These are phyloP conservation scores for Tetranychus piercei DNA, from an alignment of 2,888 invertebrate genomes.

Conservation along the genomic window DNA sequence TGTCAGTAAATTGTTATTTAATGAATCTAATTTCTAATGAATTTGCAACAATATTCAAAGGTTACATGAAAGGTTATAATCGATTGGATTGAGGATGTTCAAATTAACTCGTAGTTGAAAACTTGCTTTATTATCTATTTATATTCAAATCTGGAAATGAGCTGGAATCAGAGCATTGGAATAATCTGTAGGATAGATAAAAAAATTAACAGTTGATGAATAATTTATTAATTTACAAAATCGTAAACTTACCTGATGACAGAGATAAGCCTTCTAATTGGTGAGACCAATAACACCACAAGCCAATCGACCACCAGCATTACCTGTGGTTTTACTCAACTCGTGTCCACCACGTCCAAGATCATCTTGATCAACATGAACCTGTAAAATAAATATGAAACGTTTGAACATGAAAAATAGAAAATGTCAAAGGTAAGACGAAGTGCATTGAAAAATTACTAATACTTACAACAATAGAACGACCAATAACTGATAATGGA, in stretches of 20 bases:
- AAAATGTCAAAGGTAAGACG: background rate
- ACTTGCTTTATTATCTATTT: too few species aligned
- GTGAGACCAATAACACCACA: constrained; percentile 36
- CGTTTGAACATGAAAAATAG: too few species aligned
- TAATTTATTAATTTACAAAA: background rate
- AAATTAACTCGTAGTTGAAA: too few species aligned
- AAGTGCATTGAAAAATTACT: background rate
- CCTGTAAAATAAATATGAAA: background rate
- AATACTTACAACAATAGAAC: constrained; percentile 49
- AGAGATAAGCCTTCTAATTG: constrained; percentile 12
- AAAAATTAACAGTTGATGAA: background rate
- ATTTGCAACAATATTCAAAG: background rate
- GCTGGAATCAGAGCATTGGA: background rate
- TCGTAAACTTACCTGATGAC: background rate
- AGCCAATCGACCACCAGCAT: constrained; percentile 38
- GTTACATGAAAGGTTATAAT: background rate
- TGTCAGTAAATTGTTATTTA: too few species aligned
- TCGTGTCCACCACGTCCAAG: constrained; percentile 36
- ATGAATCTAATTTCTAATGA: background rate
- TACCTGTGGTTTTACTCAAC: constrained; percentile 37
- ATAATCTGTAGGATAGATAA: background rate
- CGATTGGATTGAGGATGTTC: too few species aligned
- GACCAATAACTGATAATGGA: constrained; percentile 56
- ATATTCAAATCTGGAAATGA: background rate
- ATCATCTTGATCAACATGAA: constrained; percentile 34